These are phyloP conservation scores for Dasypus novemcinctus DNA, from an alignment of 2,113 vertebrate genomes.

Conservation along the genomic window DNA sequence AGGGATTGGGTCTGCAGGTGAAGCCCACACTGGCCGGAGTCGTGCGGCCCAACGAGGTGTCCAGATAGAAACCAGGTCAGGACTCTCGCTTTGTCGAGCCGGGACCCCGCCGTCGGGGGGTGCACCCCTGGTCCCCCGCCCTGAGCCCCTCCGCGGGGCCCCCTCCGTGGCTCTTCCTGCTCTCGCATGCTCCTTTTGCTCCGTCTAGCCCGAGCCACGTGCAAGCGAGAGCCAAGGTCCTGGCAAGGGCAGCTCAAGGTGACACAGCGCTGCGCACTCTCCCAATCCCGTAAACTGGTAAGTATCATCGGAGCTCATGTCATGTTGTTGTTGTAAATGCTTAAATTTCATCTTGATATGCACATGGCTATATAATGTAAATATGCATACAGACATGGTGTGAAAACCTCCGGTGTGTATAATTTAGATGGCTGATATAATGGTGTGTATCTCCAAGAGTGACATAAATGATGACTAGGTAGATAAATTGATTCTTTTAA, in stretches of 20 bases:
- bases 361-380: not conserved
- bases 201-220: not conserved
- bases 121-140: too few relatives aligned
- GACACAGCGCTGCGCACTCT: not conserved
- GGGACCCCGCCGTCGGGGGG: not conserved
- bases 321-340: not conserved
- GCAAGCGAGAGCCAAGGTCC: not conserved
- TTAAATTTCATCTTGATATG: not conserved
- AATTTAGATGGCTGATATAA: not conserved
- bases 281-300: not conserved
- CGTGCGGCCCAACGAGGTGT: not conserved
- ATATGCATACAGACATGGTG: not conserved
- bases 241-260: not conserved
- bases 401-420: not conserved
- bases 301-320: not conserved
- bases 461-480: not conserved
- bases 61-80: not conserved
- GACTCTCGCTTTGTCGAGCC: not conserved
- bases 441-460: not conserved
- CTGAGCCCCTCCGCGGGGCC: not conserved
- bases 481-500: not conserved
- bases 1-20: not conserved
- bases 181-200: not conserved
- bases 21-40: not conserved
- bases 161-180: not conserved